These are phyloP conservation scores for Callionymus lyra DNA, from an alignment of 2,113 vertebrate species.

Conservation along the genomic window DNA sequence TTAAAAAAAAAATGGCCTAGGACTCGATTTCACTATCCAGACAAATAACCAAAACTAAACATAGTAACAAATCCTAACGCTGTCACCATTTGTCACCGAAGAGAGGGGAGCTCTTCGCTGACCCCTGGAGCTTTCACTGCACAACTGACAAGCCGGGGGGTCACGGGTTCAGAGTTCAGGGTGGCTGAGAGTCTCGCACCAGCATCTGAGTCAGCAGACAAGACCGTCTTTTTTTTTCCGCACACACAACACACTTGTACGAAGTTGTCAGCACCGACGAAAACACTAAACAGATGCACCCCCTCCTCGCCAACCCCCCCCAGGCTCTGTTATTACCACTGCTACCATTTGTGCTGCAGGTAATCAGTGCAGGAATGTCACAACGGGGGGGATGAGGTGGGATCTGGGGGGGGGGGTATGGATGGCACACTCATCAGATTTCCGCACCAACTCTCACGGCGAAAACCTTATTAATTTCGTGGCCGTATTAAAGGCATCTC, in stretches of 20 bases:
- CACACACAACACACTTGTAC: constrained; percentile 7
- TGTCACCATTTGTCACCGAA: constrained; percentile 26
- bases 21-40: no score
- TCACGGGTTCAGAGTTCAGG: constrained; percentile 43
- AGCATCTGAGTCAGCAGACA: constrained; percentile 31
- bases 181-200: constrained; percentile 27
- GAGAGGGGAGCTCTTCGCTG: constrained; percentile 28
- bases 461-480: constrained; percentile 52
- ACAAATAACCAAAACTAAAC: no score
- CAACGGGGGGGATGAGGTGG: no score
- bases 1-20: no score
- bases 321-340: no score
- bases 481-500: constrained; percentile 40
- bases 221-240: constrained; percentile 15
- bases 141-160: constrained; percentile 32
- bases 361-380: constrained; percentile 48
- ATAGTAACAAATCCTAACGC: background rate
- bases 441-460: constrained; percentile 34
- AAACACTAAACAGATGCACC: constrained; percentile 44
- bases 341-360: constrained; percentile 40
- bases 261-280: constrained; percentile 27
- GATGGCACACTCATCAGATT: constrained; percentile 36
- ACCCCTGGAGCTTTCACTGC: constrained; percentile 29
- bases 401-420: constrained; percentile 34
- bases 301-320: background rate